Evolutionary conservation across 2,113 vertebrate genomes (phyloP), one percentile per base, ranked within the genome.

Genomic region (Thalassoma bifasciatum): DNA sequence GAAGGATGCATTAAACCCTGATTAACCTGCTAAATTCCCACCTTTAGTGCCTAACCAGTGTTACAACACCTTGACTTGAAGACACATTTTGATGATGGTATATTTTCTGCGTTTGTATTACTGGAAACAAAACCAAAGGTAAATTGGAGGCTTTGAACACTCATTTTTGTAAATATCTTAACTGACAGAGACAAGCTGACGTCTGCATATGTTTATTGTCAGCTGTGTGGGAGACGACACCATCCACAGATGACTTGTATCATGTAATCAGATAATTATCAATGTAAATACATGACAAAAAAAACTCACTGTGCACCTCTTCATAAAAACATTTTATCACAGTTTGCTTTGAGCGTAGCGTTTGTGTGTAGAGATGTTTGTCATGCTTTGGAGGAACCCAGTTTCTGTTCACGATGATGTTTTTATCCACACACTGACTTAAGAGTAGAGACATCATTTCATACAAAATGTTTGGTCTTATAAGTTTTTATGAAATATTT

Each of bases 261-360:
- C 49, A 54, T 75, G 60, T 78, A 63, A 84, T 61, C 46, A 36
- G 53, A 73, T 68, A 3, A 73, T 83, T 21, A 61, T 75, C 66
- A 26, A 77, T 94, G 91, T 94, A 94, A n/a, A n/a, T 92, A 95
- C 96, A 95, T 91, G 68, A 68, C 40, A 52, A 75, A 66, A 92
- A 92, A 91, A 74, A 78, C 85, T 93, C 94, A 96, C 95, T 53
- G 85, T 71, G 92, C 95, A 96, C 95, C 86, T 89, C 90, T 94
- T 93, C 91, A 84, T 78, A 94, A 93, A 94, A 75, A 88, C 38
- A 72, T 84, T 83, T 82, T 85, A 82, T 91, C 95, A 95, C 93
- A 49, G 69, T 89, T 93, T 93, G 89, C 88, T 91, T 30, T 93
- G 81, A 81, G 44, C 13, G 67, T 91, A 86, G 8, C 67, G 38